Conservation (phyloP, 2,888 invertebrate genomes). For the Xestoiulus laeticollis region DNA sequence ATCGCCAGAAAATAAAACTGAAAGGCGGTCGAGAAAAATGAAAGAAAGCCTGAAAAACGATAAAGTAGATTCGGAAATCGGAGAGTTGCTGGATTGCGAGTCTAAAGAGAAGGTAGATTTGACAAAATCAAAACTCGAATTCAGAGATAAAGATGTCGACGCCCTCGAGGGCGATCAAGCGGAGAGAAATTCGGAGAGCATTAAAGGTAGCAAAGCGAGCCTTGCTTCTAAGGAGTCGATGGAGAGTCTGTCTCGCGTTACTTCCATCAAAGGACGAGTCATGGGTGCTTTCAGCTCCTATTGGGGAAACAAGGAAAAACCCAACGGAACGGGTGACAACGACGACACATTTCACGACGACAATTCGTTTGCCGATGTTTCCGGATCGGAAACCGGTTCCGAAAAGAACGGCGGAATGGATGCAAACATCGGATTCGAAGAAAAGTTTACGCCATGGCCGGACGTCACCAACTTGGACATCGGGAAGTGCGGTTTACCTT, state of each 20-base stretch:
- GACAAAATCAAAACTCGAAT: conserved; percentile 55
- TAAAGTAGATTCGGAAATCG: conserved; percentile 52
- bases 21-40: not conserved
- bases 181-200: conserved; percentile 44
- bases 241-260: conserved; percentile 55
- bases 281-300: conserved; percentile 58
- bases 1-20: not conserved
- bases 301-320: conserved; percentile 58
- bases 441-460: conserved; percentile 47
- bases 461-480: conserved; percentile 60
- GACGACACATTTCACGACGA: not conserved
- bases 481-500: conserved; percentile 85
- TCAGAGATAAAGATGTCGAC: conserved; percentile 53
- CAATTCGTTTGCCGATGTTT: not conserved
- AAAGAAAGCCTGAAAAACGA: not conserved
- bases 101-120: conserved; percentile 54
- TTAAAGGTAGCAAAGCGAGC: conserved; percentile 53
- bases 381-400: conserved; percentile 67
- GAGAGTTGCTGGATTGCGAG: conserved; percentile 55
- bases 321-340: not conserved
- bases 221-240: conserved; percentile 53
- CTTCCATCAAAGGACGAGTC: conserved; percentile 58
- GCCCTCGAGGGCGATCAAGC: conserved; percentile 43
- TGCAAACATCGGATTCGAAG: conserved; percentile 27
- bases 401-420: conserved; percentile 67